These are phyloP conservation scores for Macrobrachium nipponense DNA, from an alignment of 1,140 invertebrate species.

Conservation along the genomic window DNA sequence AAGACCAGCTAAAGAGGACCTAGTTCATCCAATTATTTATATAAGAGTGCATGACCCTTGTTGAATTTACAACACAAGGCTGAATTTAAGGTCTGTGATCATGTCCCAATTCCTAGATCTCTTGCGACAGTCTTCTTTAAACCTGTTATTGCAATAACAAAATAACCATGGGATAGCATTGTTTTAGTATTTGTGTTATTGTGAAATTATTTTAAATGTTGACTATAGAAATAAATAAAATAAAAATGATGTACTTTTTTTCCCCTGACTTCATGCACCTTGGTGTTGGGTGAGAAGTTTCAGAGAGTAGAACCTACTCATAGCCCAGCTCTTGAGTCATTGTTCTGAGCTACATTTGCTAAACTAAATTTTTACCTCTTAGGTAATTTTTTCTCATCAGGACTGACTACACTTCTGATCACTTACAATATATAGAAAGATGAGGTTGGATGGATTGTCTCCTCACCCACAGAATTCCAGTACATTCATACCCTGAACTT, in stretches of 20 bases:
- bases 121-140: conserved; percentile 54
- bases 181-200: conserved; percentile 62
- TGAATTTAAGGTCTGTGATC: conserved; percentile 45
- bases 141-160: conserved; percentile 60
- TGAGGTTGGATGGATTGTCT: too few species aligned
- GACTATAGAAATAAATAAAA: conserved; percentile 55
- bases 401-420: too few species aligned
- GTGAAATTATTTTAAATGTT: conserved; percentile 62
- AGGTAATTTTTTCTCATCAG: too few species aligned
- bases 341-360: too few species aligned
- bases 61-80: conserved; percentile 46
- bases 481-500: too few species aligned
- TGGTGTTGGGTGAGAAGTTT: too few species aligned
- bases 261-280: too few species aligned
- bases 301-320: too few species aligned
- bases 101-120: conserved; percentile 45
- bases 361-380: too few species aligned
- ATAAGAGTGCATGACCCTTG: conserved; percentile 39
- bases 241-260: background rate
- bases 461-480: too few species aligned
- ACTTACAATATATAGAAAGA: too few species aligned
- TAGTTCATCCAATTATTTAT: conserved; percentile 34
- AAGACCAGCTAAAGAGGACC: conserved; percentile 22
- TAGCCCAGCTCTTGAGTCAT: too few species aligned
- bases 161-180: conserved; percentile 60